phyloP scores from a whole-genome alignment of 2,113 vertebrate species.

The Nycticebus coucang region DNA sequence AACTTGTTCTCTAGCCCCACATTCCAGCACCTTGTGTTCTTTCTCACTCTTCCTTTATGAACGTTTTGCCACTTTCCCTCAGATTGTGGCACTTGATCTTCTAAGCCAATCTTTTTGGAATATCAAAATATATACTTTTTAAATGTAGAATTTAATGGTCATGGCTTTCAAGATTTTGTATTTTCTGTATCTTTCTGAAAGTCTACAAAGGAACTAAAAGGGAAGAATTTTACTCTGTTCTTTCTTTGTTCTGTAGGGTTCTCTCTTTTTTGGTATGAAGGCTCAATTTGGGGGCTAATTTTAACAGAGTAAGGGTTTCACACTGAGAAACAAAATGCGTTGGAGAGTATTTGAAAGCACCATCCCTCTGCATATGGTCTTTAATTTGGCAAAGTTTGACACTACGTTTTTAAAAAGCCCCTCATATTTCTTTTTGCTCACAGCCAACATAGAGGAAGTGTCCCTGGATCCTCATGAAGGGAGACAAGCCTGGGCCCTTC shows the following conservation, averaged over 20 bases:
- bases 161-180: slow-evolving; percentile 51
- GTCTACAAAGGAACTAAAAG: slow-evolving; percentile 15
- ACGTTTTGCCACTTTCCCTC: not conserved
- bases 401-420: not conserved
- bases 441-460: not conserved
- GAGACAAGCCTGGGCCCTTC: not conserved
- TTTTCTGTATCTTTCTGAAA: slow-evolving; percentile 46
- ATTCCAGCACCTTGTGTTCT: not conserved
- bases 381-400: not conserved
- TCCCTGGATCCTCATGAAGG: not conserved
- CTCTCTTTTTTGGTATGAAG: not conserved
- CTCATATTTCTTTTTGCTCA: not conserved
- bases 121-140: slow-evolving; percentile 46
- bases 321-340: slow-evolving; percentile 41
- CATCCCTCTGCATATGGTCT: not conserved
- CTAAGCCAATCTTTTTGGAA: slow-evolving; percentile 48
- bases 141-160: not conserved
- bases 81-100: slow-evolving; percentile 29
- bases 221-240: not conserved
- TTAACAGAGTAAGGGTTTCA: slow-evolving; percentile 21
- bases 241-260: slow-evolving; percentile 20
- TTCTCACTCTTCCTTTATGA: not conserved
- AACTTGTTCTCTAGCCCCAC: not conserved
- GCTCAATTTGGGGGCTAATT: not conserved
- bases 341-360: slow-evolving; percentile 26